Evolutionary conservation across 2,888 invertebrate genomes (phyloP), one percentile per base, ranked within the genome.

Genomic region (Eulithis testata): DNA sequence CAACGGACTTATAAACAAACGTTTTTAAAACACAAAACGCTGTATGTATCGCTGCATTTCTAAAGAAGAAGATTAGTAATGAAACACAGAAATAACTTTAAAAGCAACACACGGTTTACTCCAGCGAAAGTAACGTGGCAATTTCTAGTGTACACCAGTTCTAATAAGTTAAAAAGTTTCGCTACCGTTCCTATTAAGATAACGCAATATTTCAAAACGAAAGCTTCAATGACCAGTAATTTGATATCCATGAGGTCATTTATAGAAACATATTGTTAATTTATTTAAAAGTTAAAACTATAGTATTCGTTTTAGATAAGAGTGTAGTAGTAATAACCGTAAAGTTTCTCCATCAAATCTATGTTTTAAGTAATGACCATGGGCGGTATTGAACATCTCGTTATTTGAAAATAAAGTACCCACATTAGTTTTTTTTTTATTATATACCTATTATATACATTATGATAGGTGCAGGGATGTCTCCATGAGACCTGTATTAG

Each of bases 181-280:
- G 68, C 71, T 68, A 71, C 72, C 59, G 69, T 63, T 63, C 63
- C 49, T 51, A 63, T 73, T 64, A 55, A 71, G 69, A 73, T 73
- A 65, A 72, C 58, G 44, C 40, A 49, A 67, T 58, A 62, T 60
- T 56, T 65, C 40, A 58, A 55, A 64, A 65, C 21, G 8, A 59
- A 67, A 63, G 31, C 60, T 63, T 60, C 61, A 57, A 67, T 66
- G 56, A 51, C 53, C 61, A 9, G 69, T 69, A 59, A 66, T 68
- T 63, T 68, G 58, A 68, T 66, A 67, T 64, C 43, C 55, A 60
- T 60, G 63, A 63, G 60, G 12, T 52, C 14, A 49, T 60, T 63
- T 45, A 31, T 47, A 43, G 40, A 50, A 68, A 59, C 47, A 43
- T 65, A 50, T 58, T 47, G 54, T 61, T 62, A 60, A 69, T 65